phyloP scores from a whole-genome alignment of 2,113 vertebrate species.

The Nematolebias whitei region DNA sequence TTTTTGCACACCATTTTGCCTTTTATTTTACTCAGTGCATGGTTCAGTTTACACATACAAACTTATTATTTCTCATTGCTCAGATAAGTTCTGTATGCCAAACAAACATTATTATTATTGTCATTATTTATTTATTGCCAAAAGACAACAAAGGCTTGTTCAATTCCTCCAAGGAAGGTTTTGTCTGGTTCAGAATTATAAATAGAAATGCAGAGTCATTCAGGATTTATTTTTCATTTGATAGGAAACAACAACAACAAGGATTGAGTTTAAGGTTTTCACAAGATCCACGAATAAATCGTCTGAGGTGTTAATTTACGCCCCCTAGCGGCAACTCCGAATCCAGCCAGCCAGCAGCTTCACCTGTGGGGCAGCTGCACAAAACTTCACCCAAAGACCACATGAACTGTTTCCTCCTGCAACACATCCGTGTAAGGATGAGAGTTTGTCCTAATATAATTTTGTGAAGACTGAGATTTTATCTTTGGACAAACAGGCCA shows the following conservation, averaged over 20 bases:
- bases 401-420: neutral
- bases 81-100: neutral
- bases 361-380: slow-evolving; percentile 13
- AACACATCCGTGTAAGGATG: neutral
- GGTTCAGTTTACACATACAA: no score
- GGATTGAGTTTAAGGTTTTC: no score
- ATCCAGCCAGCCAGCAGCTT: slow-evolving; percentile 22
- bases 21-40: no score
- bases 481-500: no score
- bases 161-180: neutral
- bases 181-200: no score
- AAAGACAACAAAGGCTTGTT: neutral
- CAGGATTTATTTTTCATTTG: no score
- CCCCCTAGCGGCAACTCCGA: slow-evolving; percentile 66
- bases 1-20: no score
- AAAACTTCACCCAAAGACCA: neutral
- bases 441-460: neutral
- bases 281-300: neutral
- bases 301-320: slow-evolving; percentile 47
- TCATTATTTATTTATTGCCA: neutral
- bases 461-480: neutral
- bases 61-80: no score
- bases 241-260: no score
- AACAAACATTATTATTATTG: neutral
- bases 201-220: no score